Evolutionary conservation across 2,888 invertebrate genomes (phyloP), one percentile per base, ranked within the genome.

Genomic region (Cataglyphis altisquamis): DNA sequence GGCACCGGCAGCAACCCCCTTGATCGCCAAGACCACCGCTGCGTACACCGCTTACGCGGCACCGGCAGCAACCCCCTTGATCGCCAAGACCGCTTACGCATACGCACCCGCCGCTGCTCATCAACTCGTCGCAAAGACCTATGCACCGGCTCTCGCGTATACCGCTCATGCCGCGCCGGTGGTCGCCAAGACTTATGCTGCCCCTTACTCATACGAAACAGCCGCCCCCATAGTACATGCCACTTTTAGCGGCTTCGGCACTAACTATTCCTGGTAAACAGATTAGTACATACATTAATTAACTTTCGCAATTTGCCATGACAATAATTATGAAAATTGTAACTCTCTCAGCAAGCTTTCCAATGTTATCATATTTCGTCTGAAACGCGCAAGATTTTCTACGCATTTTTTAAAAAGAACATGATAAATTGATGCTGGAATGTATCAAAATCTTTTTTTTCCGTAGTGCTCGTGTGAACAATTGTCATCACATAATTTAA

Each of bases 191-290:
- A 73, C 86, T n/a, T 84, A 87, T 10, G 85, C 88, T n/a, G 73
- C 85, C 2, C 84, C 87, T 66, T 82, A 87, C 84, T 67, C 84
- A 67, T 85, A 89, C 60, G 88, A 88, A 63, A 72, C 90, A 8
- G 84, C 86, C n/a, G 84, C 91, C 0, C 89, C 92, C 0, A 77
- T 91, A 12, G 88, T 86, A 1, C 91, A 92, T 81, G 85, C 91
- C 15, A 84, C 87, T 63, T 92, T 93, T 89, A 78, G 72, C 55
- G 91, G 93, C 52, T 74, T 91, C 52, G 93, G 93, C 41, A 86
- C 92, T 70, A 91, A 87, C 84, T 93, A 93, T 82, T 68, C 92
- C 41, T 93, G 93, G 93, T 93, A 92, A 91, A 86, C 74, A 41
- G 9, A 39, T 41, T 4, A 3, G 1, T 12, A 8, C 39, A 15